These are phyloP conservation scores for Achatina immaculata DNA, from an alignment of 1,140 invertebrate genomes.

Conservation along the genomic window DNA sequence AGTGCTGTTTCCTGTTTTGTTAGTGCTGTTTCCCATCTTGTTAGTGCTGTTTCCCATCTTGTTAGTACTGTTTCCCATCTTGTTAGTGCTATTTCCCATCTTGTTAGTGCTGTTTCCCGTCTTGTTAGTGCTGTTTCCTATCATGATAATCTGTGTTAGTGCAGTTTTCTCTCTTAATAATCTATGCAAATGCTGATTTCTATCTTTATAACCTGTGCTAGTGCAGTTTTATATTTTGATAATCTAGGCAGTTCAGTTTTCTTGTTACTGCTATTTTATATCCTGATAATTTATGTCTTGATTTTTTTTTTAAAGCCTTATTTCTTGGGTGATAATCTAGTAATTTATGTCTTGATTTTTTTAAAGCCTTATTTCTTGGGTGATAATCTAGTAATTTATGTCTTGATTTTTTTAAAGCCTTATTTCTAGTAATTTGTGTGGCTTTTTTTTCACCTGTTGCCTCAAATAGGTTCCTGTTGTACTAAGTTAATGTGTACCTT, in stretches of 20 bases:
- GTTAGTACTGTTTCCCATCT: not conserved
- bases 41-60: too few species aligned
- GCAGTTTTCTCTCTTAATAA: too few species aligned
- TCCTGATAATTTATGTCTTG: not conserved
- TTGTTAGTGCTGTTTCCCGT: not conserved
- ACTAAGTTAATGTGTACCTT: too few species aligned
- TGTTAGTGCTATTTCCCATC: not conserved
- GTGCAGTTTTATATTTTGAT: conserved; percentile 91
- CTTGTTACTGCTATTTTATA: not conserved
- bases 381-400: too few species aligned
- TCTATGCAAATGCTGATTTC: not conserved
- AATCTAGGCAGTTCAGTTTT: conserved; percentile 85
- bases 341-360: too few species aligned
- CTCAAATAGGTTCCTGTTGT: too few species aligned
- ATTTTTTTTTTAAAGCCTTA: conserved; percentile 10
- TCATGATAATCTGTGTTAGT: not conserved
- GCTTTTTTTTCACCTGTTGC: too few species aligned
- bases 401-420: too few species aligned
- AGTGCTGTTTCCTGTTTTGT: conserved; percentile 7
- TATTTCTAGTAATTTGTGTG: too few species aligned
- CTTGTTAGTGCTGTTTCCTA: conserved; percentile 20
- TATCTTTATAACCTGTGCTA: conserved; percentile 77
- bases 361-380: too few species aligned
- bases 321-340: too few species aligned
- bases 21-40: not conserved